A percentile compares a stretch with the other conserved stretches of the same genome.
Conservation (phyloP, 37 sponge, comb jelly and placozoan species). For the Diacarnus erythraeanus region DNA sequence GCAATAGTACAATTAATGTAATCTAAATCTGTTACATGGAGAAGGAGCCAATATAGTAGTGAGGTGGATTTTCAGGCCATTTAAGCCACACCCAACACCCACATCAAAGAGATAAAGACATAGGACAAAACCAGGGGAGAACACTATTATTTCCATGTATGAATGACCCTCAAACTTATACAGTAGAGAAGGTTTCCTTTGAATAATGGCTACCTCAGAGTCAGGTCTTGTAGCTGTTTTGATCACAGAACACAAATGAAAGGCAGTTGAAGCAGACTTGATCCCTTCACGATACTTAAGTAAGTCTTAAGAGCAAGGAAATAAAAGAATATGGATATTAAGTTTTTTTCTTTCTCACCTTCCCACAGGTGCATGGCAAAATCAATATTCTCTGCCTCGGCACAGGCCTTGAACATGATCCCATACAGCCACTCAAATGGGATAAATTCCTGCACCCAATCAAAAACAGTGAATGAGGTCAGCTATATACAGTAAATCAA, state of each 20-base stretch:
- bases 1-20: no score
- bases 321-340: no score
- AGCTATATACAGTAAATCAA: not conserved
- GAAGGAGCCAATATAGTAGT: no score
- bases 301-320: no score
- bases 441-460: constrained; percentile 11
- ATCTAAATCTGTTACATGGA: no score
- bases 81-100: not conserved
- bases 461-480: not conserved
- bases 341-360: constrained; percentile 33
- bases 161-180: no score
- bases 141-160: no score
- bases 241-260: not conserved
- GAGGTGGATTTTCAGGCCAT: not conserved
- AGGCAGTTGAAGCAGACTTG: not conserved
- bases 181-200: no score
- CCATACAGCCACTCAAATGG: constrained; percentile 72
- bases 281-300: not conserved
- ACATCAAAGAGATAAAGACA: no score
- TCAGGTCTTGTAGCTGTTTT: no score
- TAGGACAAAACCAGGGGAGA: no score
- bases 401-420: constrained; percentile 35
- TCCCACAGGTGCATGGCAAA: constrained; percentile 36
- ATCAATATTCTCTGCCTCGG: not conserved
- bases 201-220: no score